Evolutionary conservation across 2,888 invertebrate genomes (phyloP), one percentile per base, ranked within the genome.

Genomic region (Selenia dentaria): DNA sequence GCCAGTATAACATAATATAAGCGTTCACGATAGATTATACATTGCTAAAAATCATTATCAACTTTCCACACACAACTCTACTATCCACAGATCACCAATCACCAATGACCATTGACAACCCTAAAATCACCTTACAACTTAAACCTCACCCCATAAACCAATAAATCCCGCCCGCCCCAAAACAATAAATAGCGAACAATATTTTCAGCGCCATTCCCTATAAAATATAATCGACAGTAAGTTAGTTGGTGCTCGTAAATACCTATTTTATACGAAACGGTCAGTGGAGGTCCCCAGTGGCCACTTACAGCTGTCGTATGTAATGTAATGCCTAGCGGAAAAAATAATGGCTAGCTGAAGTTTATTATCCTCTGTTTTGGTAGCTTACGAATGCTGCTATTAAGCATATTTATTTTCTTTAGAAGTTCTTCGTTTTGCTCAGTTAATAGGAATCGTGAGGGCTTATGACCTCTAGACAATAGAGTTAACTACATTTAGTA

Each of bases 211-310:
- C 24, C 24, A 14, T 31, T 36, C 47, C 16, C 40, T 27, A 40
- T 37, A 59, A 56, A 55, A 56, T 52, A 56, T 48, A 48, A 48
- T 41, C 47, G 47, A 32, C 38, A 34, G 37, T 34, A 33, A 41
- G 50, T 54, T 58, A 58, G 59, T 59, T 59, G 54, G 54, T 34
- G 51, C 62, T 73, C 71, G 74, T 74, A 73, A 79, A 75, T 62
- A 70, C 62, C 73, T 76, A 70, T 78, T 77, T 79, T 79, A 75
- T 77, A 64, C 67, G 61, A 64, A 60, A 66, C 61, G 73, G 79
- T 68, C 73, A 64, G 59, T 62, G 62, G 59, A 57, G 68, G 58
- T 65, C 81, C 73, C 77, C 37, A 9, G 74, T 43, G 80, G 44
- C 64, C 65, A 64, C 72, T 80, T 76, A 59, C 29, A 51, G 54